Evolutionary conservation across 2,797 vertebrate genomes (phyloP).

Genomic region (Thalassophryne amazonica): DNA sequence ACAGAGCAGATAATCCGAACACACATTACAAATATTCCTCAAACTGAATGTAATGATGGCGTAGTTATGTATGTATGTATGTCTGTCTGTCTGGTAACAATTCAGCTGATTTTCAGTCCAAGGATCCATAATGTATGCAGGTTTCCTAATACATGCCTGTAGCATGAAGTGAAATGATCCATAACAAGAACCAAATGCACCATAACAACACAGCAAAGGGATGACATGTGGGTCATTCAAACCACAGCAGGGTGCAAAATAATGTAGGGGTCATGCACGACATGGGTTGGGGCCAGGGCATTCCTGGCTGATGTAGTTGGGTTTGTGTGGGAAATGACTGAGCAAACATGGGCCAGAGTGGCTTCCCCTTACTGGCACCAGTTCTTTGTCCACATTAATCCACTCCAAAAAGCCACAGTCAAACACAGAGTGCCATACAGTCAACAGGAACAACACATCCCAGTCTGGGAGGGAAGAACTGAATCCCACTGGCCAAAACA

Average conservation of each 20-base stretch:
- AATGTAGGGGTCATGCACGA: slow-evolving; percentile 50
- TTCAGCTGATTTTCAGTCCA: background rate
- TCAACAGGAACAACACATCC: slow-evolving; percentile 64
- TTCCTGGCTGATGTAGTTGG: slow-evolving; percentile 60
- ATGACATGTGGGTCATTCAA: slow-evolving; percentile 34
- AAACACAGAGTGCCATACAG: slow-evolving; percentile 58
- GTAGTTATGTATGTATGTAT: too few species aligned
- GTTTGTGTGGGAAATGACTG: slow-evolving; percentile 73
- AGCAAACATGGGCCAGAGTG: slow-evolving; percentile 70
- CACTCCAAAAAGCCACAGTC: slow-evolving; percentile 64
- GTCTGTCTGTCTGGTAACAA: too few species aligned
- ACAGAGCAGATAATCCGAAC: too few species aligned
- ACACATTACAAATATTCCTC: too few species aligned
- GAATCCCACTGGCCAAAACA: slow-evolving; percentile 52
- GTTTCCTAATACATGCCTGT: background rate
- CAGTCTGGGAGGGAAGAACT: slow-evolving; percentile 43
- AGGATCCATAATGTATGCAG: background rate
- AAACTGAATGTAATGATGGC: too few species aligned
- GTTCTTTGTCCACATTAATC: slow-evolving; percentile 75
- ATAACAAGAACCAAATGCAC: slow-evolving; percentile 8
- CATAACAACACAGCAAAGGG: slow-evolving; percentile 12
- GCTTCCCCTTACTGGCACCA: slow-evolving; percentile 77
- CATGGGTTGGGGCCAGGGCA: slow-evolving; percentile 51
- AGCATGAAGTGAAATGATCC: background rate
- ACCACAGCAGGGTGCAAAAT: slow-evolving; percentile 34